A percentile compares a stretch with the other conserved stretches of the same genome.
These are phyloP conservation scores for Drosophila setifemur DNA, from an alignment of 1,140 invertebrate genomes.

Conservation along the genomic window DNA sequence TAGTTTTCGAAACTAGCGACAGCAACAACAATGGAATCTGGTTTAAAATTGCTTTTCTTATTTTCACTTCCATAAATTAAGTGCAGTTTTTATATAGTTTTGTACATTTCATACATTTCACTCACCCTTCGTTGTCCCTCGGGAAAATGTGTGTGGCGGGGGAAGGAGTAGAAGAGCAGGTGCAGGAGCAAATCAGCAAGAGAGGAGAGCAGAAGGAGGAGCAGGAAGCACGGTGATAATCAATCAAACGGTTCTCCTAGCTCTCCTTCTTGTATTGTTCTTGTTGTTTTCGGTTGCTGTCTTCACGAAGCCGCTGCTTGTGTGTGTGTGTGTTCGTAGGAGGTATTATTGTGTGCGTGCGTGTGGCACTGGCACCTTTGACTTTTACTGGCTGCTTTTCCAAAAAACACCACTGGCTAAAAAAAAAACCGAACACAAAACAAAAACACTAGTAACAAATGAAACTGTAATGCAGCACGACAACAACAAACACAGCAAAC, in stretches of 20 bases:
- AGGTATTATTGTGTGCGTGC: too few relatives aligned
- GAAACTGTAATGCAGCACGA: conserved; percentile 9
- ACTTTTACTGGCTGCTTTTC: conserved; percentile 7
- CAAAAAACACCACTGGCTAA: conserved; percentile 13
- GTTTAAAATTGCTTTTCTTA: conserved; percentile 5
- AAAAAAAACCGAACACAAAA: conserved; percentile 11
- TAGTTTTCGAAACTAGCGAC: conserved; percentile 24
- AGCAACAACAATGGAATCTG: conserved; percentile 21
- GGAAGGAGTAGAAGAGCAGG: not conserved
- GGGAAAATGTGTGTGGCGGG: not conserved
- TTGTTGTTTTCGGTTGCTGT: not conserved
- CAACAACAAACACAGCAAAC: not conserved
- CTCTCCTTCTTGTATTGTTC: not conserved
- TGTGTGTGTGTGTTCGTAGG: not conserved
- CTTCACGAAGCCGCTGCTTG: too few relatives aligned
- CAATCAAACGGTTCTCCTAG: conserved; percentile 24
- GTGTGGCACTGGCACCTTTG: conserved; percentile 61
- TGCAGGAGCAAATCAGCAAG: not conserved
- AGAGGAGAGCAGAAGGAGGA: not conserved
- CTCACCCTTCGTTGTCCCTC: conserved; percentile 34
- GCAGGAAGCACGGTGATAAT: conserved; percentile 32
- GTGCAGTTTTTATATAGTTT: not conserved
- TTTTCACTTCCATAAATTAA: too few relatives aligned
- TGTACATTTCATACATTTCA: too few relatives aligned
- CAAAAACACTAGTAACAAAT: not conserved